phyloP scores from a whole-genome alignment of 2,113 vertebrate species.

The Megaceryle maxima region DNA sequence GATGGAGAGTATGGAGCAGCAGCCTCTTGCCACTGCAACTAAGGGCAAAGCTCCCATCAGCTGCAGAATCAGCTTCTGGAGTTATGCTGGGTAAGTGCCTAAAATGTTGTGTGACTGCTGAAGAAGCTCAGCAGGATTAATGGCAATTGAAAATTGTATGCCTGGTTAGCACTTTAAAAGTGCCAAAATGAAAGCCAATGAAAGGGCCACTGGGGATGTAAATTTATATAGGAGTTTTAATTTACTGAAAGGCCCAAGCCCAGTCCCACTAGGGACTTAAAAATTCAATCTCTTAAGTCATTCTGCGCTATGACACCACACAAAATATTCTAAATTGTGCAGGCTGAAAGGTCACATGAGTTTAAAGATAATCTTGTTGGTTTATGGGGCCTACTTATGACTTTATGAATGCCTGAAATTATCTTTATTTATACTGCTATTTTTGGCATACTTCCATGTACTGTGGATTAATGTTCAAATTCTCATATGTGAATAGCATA shows the following conservation, averaged over 20 bases:
- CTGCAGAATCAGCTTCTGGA: neutral
- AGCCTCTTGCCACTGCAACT: neutral
- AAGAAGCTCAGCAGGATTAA: neutral
- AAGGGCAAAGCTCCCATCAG: rapidly evolving
- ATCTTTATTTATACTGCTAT: neutral
- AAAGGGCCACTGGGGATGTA: neutral
- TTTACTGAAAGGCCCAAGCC: neutral
- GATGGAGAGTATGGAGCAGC: neutral
- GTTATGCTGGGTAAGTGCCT: neutral
- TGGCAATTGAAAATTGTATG: neutral
- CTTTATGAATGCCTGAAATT: neutral
- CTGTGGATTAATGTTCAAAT: neutral
- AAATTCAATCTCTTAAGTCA: neutral
- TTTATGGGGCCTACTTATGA: neutral
- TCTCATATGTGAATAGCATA: neutral
- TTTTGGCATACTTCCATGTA: neutral
- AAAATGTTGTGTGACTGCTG: neutral
- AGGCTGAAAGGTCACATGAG: neutral
- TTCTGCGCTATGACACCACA: neutral
- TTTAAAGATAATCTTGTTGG: neutral
- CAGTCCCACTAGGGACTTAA: neutral
- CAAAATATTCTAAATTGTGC: neutral
- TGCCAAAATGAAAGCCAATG: neutral
- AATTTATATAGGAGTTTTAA: neutral
- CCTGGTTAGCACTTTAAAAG: neutral